These are phyloP conservation scores for Caloenas nicobarica DNA, from an alignment of 2,113 vertebrate species.

Conservation along the genomic window DNA sequence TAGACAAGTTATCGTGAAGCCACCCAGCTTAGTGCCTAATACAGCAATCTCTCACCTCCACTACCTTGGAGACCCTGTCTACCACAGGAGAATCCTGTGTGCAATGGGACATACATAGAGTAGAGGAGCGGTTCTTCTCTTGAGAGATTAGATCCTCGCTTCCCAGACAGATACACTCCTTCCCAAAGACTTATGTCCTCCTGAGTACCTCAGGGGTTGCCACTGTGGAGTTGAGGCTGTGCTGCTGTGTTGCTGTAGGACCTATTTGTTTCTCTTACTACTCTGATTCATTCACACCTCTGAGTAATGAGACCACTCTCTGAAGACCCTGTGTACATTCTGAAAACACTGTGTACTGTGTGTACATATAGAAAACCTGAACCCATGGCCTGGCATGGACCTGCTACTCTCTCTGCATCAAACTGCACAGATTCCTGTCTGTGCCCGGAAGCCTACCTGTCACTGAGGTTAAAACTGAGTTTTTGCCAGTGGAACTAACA, in stretches of 20 bases:
- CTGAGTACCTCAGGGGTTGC: background rate
- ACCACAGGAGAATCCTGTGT: background rate
- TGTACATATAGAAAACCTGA: background rate
- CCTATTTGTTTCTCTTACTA: background rate
- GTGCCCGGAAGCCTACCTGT: background rate
- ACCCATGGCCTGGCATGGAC: background rate
- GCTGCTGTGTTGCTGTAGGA: background rate
- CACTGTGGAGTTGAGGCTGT: background rate
- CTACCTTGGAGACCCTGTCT: background rate
- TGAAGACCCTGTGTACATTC: no score
- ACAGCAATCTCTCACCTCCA: background rate
- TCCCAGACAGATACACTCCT: background rate
- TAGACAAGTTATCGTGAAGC: background rate
- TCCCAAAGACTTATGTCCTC: background rate
- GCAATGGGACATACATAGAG: background rate
- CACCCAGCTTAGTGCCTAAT: background rate
- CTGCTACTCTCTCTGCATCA: background rate
- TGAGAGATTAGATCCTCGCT: background rate
- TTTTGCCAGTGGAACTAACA: background rate
- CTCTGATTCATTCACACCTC: background rate
- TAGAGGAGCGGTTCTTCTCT: background rate
- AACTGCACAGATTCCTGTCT: background rate
- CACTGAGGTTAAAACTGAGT: background rate
- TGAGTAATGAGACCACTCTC: background rate
- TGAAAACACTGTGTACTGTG: background rate